These are phyloP conservation scores for Spilarctia lutea DNA, from an alignment of 2,888 invertebrate genomes.

Conservation along the genomic window DNA sequence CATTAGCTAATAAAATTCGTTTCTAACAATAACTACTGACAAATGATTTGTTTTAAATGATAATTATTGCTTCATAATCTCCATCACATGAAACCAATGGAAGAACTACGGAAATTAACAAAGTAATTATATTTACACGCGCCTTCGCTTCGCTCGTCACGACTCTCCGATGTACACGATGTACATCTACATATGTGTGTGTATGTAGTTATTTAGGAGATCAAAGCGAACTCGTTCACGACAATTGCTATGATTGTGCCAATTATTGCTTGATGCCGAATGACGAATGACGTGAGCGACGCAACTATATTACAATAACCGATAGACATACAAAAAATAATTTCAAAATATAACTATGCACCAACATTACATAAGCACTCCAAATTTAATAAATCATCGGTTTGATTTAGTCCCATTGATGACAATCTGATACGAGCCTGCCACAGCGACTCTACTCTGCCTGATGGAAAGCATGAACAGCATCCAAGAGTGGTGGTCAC, in stretches of 20 bases:
- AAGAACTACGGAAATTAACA: constrained; percentile 62
- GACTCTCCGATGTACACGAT: not conserved
- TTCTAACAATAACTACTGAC: constrained; percentile 57
- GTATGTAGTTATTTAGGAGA: not conserved
- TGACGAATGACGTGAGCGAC: constrained; percentile 15
- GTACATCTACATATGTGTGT: not conserved
- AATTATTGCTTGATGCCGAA: not conserved
- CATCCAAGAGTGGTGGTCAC: too few relatives aligned
- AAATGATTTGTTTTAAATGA: constrained; percentile 63
- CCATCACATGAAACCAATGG: constrained; percentile 61
- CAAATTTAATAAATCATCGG: constrained; percentile 22
- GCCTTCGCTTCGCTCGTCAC: constrained; percentile 26
- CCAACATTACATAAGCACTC: constrained; percentile 67
- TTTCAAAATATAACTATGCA: constrained; percentile 56
- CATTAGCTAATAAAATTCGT: constrained; percentile 69
- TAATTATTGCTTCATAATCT: constrained; percentile 78
- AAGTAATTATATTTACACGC: constrained; percentile 51
- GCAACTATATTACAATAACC: constrained; percentile 37
- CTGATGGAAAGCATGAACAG: too few relatives aligned
- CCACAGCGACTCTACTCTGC: too few relatives aligned
- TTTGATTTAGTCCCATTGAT: constrained; percentile 24
- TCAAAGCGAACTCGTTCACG: not conserved
- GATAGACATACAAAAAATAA: constrained; percentile 26
- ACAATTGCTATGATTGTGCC: not conserved
- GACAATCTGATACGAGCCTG: not conserved